Conservation (phyloP, 2,888 invertebrate genomes). For the Sisyra nigra region DNA sequence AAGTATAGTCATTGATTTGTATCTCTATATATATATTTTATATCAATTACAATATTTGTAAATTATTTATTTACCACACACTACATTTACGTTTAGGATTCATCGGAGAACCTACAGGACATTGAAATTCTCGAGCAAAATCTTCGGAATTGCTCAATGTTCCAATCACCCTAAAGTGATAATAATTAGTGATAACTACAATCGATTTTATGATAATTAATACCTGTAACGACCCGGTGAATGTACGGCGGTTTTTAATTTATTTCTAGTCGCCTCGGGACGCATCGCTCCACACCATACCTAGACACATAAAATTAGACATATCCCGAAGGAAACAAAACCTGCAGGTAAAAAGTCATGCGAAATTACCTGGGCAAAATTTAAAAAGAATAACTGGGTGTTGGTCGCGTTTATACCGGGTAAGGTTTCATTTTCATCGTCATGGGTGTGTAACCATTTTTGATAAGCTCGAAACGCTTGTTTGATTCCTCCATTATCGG, state of each 20-base stretch:
- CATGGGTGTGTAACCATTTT: slow-evolving; percentile 51
- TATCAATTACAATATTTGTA: not conserved
- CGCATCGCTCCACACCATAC: slow-evolving; percentile 72
- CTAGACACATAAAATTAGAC: slow-evolving; percentile 24
- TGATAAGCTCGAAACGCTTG: slow-evolving; percentile 77
- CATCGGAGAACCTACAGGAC: slow-evolving; percentile 58
- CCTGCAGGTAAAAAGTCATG: not conserved
- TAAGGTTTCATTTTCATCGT: slow-evolving; percentile 42
- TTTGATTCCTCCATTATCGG: slow-evolving; percentile 90
- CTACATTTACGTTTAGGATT: slow-evolving; percentile 63
- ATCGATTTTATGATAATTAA: not conserved
- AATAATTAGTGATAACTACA: not conserved
- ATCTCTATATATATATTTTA: not conserved
- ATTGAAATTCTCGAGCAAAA: slow-evolving; percentile 55
- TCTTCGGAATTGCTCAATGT: slow-evolving; percentile 62
- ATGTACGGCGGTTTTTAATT: slow-evolving; percentile 68
- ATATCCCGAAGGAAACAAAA: not conserved
- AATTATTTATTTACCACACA: slow-evolving; percentile 42
- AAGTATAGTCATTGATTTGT: slow-evolving; percentile 16
- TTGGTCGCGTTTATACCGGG: slow-evolving; percentile 59
- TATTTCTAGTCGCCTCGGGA: slow-evolving; percentile 63
- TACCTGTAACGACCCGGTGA: slow-evolving; percentile 62
- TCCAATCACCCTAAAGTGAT: slow-evolving; percentile 42
- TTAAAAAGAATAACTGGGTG: slow-evolving; percentile 75
- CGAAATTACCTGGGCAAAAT: slow-evolving; percentile 56